Base-by-base conservation (phyloP, 2,797 vertebrate genomes). In the Anguilla megastoma region DNA sequence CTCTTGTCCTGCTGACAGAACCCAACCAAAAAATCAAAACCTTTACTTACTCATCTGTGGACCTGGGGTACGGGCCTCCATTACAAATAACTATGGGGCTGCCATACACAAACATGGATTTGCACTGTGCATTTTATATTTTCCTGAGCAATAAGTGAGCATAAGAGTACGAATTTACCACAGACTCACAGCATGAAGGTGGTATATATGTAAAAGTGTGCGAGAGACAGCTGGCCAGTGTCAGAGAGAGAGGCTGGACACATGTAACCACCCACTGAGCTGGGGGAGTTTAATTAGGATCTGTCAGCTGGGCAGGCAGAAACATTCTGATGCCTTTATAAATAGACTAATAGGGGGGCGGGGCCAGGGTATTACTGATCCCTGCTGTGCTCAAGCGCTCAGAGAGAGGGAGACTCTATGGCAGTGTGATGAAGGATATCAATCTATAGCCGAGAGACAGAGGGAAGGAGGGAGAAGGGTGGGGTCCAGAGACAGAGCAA, bases 321-420 rank as follows among this genome's bases (percentile, higher is more conserved):
- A 27, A 18, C 54, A 85, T 33, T 85, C 63, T 63, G 56, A 85
- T 45, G 14, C 58, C 84, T 60, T 36, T 88, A 69, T 83, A 69
- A 83, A 88, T 86, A 88, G 76, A 33, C 76, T 80, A 9, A 86
- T 30, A 86, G n/a, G 41, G 87, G 58, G 58, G 48, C 87, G 14
- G 18, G 2, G 74, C 56, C 16, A 5, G 30, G 21, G 41, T 5
- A 9, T 5, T 33, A 6, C 79, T 7, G 69, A 74, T 36, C 27
- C 27, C n/a, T 7, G 69, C 69, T 74, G 30, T 74, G 8, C 36
- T 74, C 27, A 74, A 74, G 12, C 10, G 30, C 10, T 33, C 69
- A 56, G 21, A 10, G 63, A 41, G 33, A 41, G 10, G 41, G 48
- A 88, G 4, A 60, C 63, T 66, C 63, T 12, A 1, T 7, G 24